phyloP scores from a whole-genome alignment of 2,797 vertebrate genomes.

The Microchirus variegatus region DNA sequence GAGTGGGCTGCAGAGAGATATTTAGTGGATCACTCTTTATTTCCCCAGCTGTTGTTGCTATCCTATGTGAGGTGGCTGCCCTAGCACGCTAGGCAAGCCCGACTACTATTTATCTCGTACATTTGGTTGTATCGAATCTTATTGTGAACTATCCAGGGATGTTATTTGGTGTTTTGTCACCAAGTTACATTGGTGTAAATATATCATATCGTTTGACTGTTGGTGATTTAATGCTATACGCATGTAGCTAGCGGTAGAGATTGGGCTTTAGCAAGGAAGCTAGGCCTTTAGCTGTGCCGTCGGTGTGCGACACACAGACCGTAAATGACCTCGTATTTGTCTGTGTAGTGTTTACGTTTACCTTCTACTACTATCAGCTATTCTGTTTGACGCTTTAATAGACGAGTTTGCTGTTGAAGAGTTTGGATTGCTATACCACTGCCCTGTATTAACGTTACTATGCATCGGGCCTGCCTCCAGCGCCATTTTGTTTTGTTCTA shows the following conservation, averaged over 20 bases:
- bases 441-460: slow-evolving; percentile 27
- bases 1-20: neutral
- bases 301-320: neutral
- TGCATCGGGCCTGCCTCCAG: slow-evolving; percentile 64
- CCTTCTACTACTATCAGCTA: rapidly evolving
- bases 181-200: rapidly evolving
- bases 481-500: slow-evolving; percentile 88
- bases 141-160: rapidly evolving
- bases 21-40: slow-evolving; percentile 25
- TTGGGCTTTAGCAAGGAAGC: slow-evolving; percentile 37
- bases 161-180: rapidly evolving
- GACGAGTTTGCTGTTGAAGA: no score
- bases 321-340: neutral
- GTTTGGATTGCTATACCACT: neutral
- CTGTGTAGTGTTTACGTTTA: rapidly evolving
- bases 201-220: neutral
- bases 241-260: slow-evolving; percentile 15
- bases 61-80: slow-evolving; percentile 28
- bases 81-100: slow-evolving; percentile 39
- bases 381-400: neutral
- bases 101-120: neutral
- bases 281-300: slow-evolving; percentile 10
- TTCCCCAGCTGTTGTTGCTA: slow-evolving; percentile 55
- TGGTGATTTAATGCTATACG: neutral
- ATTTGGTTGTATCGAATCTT: neutral